Evolutionary conservation across 2,797 vertebrate genomes (phyloP).

Genomic region (Xiphorhynchus erythropygius): DNA sequence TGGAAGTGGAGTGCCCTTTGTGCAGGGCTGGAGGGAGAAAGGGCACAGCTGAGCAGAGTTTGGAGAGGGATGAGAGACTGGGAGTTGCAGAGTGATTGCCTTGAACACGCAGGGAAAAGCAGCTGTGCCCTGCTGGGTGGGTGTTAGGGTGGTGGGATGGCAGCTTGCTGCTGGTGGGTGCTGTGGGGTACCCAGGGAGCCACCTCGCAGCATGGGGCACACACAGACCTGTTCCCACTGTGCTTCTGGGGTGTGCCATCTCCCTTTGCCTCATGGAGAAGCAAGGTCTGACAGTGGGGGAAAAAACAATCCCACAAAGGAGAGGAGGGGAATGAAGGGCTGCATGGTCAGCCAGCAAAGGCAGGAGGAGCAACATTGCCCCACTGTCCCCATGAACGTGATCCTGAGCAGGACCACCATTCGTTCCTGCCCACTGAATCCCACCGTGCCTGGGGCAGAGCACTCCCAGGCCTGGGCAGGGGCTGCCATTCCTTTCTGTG

Average conservation of each 20-base stretch:
- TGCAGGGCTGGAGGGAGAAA: neutral
- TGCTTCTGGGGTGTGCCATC: rapidly evolving
- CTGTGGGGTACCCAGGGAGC: neutral
- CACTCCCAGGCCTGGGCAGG: rapidly evolving
- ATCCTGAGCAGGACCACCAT: neutral
- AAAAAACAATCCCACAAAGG: neutral
- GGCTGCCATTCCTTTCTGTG: rapidly evolving
- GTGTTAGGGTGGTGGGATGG: neutral
- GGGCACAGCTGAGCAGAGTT: rapidly evolving
- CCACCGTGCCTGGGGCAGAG: rapidly evolving
- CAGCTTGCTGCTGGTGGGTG: neutral
- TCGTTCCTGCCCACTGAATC: rapidly evolving
- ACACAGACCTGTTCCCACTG: rapidly evolving
- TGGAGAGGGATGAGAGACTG: neutral
- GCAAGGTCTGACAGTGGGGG: neutral
- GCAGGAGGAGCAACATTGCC: neutral
- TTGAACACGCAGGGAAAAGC: rapidly evolving
- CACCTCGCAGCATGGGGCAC: rapidly evolving
- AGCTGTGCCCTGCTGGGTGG: rapidly evolving
- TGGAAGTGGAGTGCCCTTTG: neutral
- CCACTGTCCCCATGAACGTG: rapidly evolving
- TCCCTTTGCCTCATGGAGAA: neutral
- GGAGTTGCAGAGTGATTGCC: rapidly evolving
- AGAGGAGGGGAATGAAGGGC: neutral
- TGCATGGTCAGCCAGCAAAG: neutral